Base-by-base conservation (phyloP, 2,797 vertebrate species). In the Natrix natrix region DNA sequence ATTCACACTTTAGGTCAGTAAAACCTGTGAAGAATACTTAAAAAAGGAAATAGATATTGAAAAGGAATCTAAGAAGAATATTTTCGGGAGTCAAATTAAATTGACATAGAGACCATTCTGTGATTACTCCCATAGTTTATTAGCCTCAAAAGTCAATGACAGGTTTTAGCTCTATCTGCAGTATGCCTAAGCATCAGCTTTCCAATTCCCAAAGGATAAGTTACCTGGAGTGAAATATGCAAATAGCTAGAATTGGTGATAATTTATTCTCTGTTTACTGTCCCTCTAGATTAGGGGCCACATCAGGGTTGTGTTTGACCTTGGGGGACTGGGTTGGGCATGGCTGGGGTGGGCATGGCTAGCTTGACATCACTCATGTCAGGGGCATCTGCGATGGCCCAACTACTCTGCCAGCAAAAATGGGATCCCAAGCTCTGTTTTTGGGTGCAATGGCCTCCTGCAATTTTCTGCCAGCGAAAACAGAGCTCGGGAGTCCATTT, bases 21-120 rank as follows among this genome's bases (percentile, higher is more conserved):
- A 93, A 48, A 89, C 89, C 90, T 93, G 69, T 52, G 63, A 56
- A 92, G 93, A 92, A 11, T 60, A 32, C 92, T 95, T 69, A 92
- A 4, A 66, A 69, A 94, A 90, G 86, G 74, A 93, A 93, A 95
- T 8, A 87, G 17, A 69, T 88, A 37, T 89, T 88, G 60, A 78
- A 91, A 88, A 55, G 10, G 6, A 37, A 86, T 55, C 16, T 37
- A 57, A 78, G 55, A 86, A 55, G 61, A 86, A 28, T 43, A 56
- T 32, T 63, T 61, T 54, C 10, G 1, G 13, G 16, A 37, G 28
- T 63, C 52, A 88, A 91, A 52, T 43, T 28, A 74, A 48, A 59
- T 57, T n/a, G 20, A 48, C n/a, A 43, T 26, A 13, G 11, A n/a
- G n/a, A 43, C 8, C 14, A 56, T 83, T 1, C 16, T 52, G 61